These are phyloP conservation scores for Drosophila birchii DNA, from an alignment of 2,888 invertebrate species.

Conservation along the genomic window DNA sequence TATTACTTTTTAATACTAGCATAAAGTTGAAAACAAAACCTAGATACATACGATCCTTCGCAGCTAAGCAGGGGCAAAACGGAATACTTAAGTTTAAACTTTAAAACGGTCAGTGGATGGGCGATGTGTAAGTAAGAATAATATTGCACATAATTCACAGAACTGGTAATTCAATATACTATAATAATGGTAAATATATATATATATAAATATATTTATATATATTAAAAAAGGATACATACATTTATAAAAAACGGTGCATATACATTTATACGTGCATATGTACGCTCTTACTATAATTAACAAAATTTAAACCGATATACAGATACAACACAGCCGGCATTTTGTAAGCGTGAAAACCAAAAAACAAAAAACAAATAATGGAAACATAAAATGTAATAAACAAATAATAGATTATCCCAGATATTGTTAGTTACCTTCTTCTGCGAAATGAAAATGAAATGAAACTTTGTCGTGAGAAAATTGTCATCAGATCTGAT, in stretches of 20 bases:
- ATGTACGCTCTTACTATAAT: constrained; percentile 37
- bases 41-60: constrained; percentile 50
- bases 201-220: constrained; percentile 23
- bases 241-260: constrained; percentile 23
- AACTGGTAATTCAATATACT: constrained; percentile 71
- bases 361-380: constrained; percentile 5
- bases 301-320: constrained; percentile 47
- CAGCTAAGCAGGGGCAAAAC: constrained; percentile 28
- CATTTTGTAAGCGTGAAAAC: constrained; percentile 43
- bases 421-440: constrained; percentile 37
- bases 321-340: constrained; percentile 39
- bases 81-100: constrained; percentile 42
- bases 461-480: constrained; percentile 16
- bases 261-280: constrained; percentile 30
- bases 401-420: constrained; percentile 37
- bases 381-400: constrained; percentile 10
- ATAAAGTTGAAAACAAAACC: constrained; percentile 59
- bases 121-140: constrained; percentile 45
- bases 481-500: constrained; percentile 40
- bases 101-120: constrained; percentile 35
- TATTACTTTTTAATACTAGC: constrained; percentile 79
- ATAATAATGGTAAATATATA: constrained; percentile 44
- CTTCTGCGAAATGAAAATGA: constrained; percentile 21
- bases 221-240: constrained; percentile 33
- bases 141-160: constrained; percentile 70